Evolutionary conservation across 1,140 invertebrate genomes (phyloP), one percentile per base, ranked within the genome.

Genomic region (Tetramorium alpestre): DNA sequence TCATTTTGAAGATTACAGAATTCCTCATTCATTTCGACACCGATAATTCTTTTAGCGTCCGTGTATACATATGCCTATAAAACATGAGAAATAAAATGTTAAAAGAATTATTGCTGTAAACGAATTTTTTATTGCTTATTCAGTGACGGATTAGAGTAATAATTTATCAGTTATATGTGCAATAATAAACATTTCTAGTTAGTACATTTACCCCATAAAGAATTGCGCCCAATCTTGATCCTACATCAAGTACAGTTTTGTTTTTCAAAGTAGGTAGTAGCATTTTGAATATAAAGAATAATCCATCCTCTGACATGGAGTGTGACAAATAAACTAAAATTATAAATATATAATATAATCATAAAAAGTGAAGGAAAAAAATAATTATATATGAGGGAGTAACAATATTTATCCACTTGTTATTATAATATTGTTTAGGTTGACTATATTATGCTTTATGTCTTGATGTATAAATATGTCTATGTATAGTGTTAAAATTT

Each of bases 11-110:
- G 88, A 58, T 96, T 93, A 93, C 96, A 97, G 49, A 97, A 96
- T 85, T 97, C 96, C 90, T 96, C 94, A 90, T 97, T 97, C 90
- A 97, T 96, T 96, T 98, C 97, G 49, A 98, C 95, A 10, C 97
- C 97, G 87, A 97, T 95, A 72, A 98, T 97, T 89, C 94, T 95
- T 51, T 93, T 91, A 41, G 96, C 96, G 92, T 96, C 96, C 44
- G 96, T 96, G 69, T 96, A 97, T 86, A 96, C 94, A 91, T 97
- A 96, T 58, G 97, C 97, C 97, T 97, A 92, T 73, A 96, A 96
- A 89, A 87, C 88, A 67, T 18, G 73, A 10, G 1, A 0, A 54
- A n/a, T 54, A 72, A 18, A 51, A 16, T 51, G 16, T 56, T 47
- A 51, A 5, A 18, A 56, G 6, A 6, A 51, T 25, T 62, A 22